Conservation (phyloP, 2,797 vertebrate genomes). For the Thalassophryne amazonica region DNA sequence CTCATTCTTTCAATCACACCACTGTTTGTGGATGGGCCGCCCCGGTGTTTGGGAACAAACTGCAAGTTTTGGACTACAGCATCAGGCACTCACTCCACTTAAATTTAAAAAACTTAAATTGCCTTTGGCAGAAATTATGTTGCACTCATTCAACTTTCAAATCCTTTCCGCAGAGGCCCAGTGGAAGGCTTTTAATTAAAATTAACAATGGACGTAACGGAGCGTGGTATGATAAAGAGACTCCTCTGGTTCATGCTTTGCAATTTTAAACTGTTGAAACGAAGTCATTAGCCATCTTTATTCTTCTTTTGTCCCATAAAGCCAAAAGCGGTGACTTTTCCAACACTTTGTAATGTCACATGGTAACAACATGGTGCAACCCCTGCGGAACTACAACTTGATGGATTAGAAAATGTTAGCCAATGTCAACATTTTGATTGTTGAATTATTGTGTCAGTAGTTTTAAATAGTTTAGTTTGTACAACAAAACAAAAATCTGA, state of each 20-base stretch:
- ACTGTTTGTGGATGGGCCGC: too few relatives aligned
- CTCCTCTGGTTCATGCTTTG: not conserved
- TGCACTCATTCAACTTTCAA: conserved; percentile 9
- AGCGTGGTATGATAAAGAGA: not conserved
- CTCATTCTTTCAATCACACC: too few relatives aligned
- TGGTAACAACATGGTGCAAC: too few relatives aligned
- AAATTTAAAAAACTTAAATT: conserved; percentile 10
- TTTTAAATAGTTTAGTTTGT: too few relatives aligned
- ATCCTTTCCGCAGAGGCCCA: conserved; percentile 29
- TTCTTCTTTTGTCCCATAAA: conserved; percentile 2
- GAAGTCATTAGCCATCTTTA: not conserved
- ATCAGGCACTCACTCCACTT: too few relatives aligned
- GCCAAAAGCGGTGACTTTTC: not conserved
- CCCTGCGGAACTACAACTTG: too few relatives aligned
- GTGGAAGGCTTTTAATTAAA: conserved; percentile 30
- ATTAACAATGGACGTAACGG: conserved; percentile 2
- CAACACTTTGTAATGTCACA: not conserved
- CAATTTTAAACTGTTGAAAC: not conserved
- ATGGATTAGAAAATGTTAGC: too few relatives aligned
- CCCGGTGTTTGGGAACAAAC: too few relatives aligned
- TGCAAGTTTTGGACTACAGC: too few relatives aligned
- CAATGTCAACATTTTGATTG: too few relatives aligned
- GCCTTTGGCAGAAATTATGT: conserved; percentile 13
- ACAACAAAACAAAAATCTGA: too few relatives aligned
- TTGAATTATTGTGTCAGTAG: too few relatives aligned